Evolutionary conservation across 2,888 invertebrate genomes (phyloP).

Genomic region (Amphiduros pacificus): DNA sequence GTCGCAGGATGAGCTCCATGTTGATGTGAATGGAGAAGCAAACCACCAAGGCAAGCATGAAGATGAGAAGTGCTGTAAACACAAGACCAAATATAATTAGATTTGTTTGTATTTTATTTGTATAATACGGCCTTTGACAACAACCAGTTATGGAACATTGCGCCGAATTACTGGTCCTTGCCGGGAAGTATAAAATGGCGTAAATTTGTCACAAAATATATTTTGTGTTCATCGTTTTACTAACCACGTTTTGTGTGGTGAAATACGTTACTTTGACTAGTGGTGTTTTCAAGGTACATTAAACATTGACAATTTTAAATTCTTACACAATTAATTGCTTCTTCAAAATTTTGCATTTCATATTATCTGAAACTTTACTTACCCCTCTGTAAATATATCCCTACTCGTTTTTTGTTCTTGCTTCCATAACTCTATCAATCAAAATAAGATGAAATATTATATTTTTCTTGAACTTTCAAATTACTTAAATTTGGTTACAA

Average conservation of each 20-base stretch:
- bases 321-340: background rate
- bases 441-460: background rate
- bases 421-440: slow-evolving; percentile 23
- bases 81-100: too few relatives aligned
- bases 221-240: too few relatives aligned
- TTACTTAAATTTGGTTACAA: background rate
- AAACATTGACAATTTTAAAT: too few relatives aligned
- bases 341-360: background rate
- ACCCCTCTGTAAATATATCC: slow-evolving; percentile 25
- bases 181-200: too few relatives aligned
- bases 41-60: slow-evolving; percentile 5
- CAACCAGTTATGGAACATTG: too few relatives aligned
- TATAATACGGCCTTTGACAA: too few relatives aligned
- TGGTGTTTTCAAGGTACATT: too few relatives aligned
- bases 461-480: background rate
- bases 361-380: background rate
- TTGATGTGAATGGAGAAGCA: slow-evolving; percentile 18
- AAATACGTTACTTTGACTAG: too few relatives aligned
- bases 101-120: too few relatives aligned
- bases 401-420: slow-evolving; percentile 22
- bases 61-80: slow-evolving; percentile 23
- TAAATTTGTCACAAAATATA: too few relatives aligned
- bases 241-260: too few relatives aligned
- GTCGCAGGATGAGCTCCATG: slow-evolving; percentile 14
- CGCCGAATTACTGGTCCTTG: too few relatives aligned